phyloP scores from a whole-genome alignment of 2,888 invertebrate genomes.

The Maniola hyperantus region DNA sequence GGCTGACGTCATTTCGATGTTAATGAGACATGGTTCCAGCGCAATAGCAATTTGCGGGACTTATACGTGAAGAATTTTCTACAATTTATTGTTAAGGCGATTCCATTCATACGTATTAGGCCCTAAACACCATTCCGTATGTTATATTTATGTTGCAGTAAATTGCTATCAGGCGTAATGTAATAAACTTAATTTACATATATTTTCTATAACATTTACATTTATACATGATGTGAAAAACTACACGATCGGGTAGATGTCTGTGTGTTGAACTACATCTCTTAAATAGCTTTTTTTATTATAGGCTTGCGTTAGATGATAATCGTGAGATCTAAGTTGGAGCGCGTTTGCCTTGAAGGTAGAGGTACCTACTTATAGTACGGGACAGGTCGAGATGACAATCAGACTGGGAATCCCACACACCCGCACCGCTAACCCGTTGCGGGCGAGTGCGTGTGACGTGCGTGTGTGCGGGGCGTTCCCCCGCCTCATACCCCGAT shows the following conservation, averaged over 20 bases:
- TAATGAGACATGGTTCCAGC: no score
- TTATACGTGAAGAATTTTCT: constrained; percentile 20
- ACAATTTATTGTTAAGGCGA: constrained; percentile 41
- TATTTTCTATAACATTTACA: constrained; percentile 79
- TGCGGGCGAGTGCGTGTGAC: no score
- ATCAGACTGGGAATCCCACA: no score
- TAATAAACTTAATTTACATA: constrained; percentile 79
- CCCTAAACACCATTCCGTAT: constrained; percentile 50
- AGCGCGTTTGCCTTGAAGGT: no score
- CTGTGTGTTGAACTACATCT: not conserved
- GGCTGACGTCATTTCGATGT: no score
- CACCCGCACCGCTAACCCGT: no score
- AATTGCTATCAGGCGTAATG: constrained; percentile 73
- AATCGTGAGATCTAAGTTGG: not conserved
- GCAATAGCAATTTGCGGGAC: no score
- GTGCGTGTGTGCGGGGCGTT: no score
- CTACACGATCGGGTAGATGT: not conserved
- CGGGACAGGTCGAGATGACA: no score
- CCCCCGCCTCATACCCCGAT: no score
- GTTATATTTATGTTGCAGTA: constrained; percentile 71
- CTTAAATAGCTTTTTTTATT: not conserved
- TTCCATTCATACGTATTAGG: constrained; percentile 36
- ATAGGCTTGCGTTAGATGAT: not conserved
- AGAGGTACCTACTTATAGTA: no score
- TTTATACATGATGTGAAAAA: constrained; percentile 17